A percentile compares a stretch with the other conserved stretches of the same genome.
phyloP scores from a whole-genome alignment of 2,113 vertebrate species.

The Lagopus leucura region DNA sequence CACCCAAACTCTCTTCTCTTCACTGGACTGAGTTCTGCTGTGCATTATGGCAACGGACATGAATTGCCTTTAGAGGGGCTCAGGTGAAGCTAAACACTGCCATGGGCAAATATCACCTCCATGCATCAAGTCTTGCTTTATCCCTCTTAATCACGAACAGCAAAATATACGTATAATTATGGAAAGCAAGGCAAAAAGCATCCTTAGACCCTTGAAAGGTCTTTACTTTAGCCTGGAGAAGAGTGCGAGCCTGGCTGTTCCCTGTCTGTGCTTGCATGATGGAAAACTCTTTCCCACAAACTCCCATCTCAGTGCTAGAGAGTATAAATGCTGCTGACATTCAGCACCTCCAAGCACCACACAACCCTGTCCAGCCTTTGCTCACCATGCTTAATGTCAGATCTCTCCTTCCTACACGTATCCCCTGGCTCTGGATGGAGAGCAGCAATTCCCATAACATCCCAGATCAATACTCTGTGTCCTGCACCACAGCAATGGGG shows the following conservation, averaged over 20 bases:
- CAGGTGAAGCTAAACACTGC: neutral
- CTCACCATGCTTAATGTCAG: neutral
- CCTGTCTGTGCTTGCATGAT: fast-evolving
- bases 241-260: neutral
- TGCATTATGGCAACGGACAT: neutral
- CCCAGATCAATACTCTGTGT: neutral
- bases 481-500: neutral
- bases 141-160: neutral
- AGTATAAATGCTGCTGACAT: fast-evolving
- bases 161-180: fast-evolving
- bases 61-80: neutral
- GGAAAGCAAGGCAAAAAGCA: neutral
- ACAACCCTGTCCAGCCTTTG: neutral
- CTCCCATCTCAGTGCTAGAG: neutral
- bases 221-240: neutral
- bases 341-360: neutral
- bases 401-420: fast-evolving
- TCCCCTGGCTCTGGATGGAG: neutral
- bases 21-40: neutral
- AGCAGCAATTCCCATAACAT: neutral
- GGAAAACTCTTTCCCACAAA: neutral
- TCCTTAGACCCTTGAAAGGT: neutral
- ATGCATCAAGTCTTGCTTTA: neutral
- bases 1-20: neutral
- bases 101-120: neutral